Base-by-base conservation (phyloP, 1,140 invertebrate genomes). In the Drosophila simulans region DNA sequence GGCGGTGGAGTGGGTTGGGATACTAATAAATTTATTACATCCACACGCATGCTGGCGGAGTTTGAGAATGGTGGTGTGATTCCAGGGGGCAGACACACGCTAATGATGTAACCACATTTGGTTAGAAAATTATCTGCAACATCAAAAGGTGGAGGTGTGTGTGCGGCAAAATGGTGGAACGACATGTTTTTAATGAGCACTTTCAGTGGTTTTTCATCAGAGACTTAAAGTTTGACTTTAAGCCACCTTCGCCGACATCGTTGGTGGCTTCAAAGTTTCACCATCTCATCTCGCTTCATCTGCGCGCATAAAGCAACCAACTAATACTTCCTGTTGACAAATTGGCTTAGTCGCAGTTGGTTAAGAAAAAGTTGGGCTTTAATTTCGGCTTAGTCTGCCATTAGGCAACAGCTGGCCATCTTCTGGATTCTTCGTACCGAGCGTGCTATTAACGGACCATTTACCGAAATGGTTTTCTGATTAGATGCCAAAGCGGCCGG, bases 31-130 rank as follows among this genome's bases (percentile, higher is more conserved):
- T 88, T 88, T 88, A 89, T 88, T 89, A 88, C 79, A 31, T 46
- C 42, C 55, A 62, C 75, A 71, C 70, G 63, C 74, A 65, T 49
- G 49, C 17, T 8, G 15, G 53, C 15, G 34, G 20, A 43, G 8
- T 7, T 20, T 15, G 25, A 10, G 10, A 1, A 31, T 10, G 13
- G 40, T 27, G 27, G 8, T 31, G 1, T 8, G 1, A 11, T 22
- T 25, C n/a, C 45, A 22, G 34, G 40, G 42, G 54, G 45, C 48
- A 58, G 53, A 66, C 69, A 72, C 83, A 83, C 79, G 83, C 83
- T 86, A 86, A 86, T 86, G 83, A 86, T 86, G 83, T 88, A 82
- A 86, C 83, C 83, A 86, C 83, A 88, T 86, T 88, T 82, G 83
- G 84, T 70, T 72, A 80, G 72, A 86, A 88, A 83, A 88, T 88